Evolutionary conservation across 2,113 vertebrate genomes (phyloP).

Genomic region (Eclectus roratus): DNA sequence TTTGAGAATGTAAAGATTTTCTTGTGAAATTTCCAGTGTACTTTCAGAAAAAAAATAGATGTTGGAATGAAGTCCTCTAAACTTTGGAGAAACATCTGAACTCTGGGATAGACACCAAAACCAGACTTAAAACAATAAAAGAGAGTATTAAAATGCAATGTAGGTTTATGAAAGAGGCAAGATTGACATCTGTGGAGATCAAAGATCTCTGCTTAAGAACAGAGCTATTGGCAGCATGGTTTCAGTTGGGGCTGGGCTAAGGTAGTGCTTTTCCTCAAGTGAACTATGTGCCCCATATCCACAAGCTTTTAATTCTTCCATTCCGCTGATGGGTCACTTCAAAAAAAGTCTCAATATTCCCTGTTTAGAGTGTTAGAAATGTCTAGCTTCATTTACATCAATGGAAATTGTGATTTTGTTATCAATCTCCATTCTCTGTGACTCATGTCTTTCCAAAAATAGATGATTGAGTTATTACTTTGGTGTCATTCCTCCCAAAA

Average conservation of each 20-base stretch:
- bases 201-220: neutral
- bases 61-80: neutral
- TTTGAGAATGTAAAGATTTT: neutral
- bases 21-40: neutral
- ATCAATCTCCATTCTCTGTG: neutral
- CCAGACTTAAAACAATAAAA: neutral
- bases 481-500: neutral
- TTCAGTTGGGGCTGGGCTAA: neutral
- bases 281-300: neutral
- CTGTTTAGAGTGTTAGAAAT: neutral
- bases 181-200: neutral
- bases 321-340: neutral
- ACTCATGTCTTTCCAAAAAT: neutral
- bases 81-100: constrained; percentile 8
- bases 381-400: neutral
- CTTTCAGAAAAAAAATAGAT: neutral
- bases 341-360: neutral
- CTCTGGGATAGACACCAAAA: constrained; percentile 21
- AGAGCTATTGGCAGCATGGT: neutral
- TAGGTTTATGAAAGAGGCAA: constrained; percentile 10
- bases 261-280: neutral
- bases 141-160: neutral
- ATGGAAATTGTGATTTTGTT: neutral
- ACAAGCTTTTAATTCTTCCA: neutral
- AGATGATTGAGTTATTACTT: neutral